Base-by-base conservation (phyloP, 2,113 vertebrate species). In the Desmodus rotundus region DNA sequence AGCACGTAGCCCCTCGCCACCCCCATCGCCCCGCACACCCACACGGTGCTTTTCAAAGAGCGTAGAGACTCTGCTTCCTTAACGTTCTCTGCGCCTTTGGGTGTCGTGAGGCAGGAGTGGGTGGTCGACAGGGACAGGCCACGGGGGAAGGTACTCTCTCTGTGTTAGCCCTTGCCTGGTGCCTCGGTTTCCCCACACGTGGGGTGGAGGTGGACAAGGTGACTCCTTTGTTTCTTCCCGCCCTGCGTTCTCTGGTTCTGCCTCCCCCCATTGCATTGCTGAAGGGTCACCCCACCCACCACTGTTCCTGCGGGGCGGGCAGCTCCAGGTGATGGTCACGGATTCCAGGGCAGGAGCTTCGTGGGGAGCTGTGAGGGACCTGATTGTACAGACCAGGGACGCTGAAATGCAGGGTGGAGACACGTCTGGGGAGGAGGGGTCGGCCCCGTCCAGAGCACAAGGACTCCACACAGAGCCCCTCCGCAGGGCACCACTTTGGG, bases 401-500 rank as follows among this genome's bases (percentile, higher is more conserved):
- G 16, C 13, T 33, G 20, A 73, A 88, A 33, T 58, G 11, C 33
- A 82, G 0, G 65, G 17, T 36, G 43, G 67, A 58, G 90, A 14
- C 1, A 1, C n/a, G 13, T 13, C 0, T 0, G 43, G 63, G 52
- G 0, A 43, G 20, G 54, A 10, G 36, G 5, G 41, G 67, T n/a
- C 36, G 63, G 14, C 52, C 63, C 56, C 56, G 67, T 45, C 15
- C 11, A 96, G 67, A 74, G 43, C 28, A 16, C 28, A 16, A 7
- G 45, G 41, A 17, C 11, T 54, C 26, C 50, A 2, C 4, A 3
- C 4, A 45, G 78, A 63, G 10, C 61, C 68, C 20, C 4, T n/a
- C 4, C 20, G 3, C 0, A 0, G 33, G 33, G 36, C 9, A 73
- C 22, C 3, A 24, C 38, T 9, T 31, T 3, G 20, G 0, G 17